Conservation (phyloP, 2,797 vertebrate species). For the Paramormyrops hopkinsi region DNA sequence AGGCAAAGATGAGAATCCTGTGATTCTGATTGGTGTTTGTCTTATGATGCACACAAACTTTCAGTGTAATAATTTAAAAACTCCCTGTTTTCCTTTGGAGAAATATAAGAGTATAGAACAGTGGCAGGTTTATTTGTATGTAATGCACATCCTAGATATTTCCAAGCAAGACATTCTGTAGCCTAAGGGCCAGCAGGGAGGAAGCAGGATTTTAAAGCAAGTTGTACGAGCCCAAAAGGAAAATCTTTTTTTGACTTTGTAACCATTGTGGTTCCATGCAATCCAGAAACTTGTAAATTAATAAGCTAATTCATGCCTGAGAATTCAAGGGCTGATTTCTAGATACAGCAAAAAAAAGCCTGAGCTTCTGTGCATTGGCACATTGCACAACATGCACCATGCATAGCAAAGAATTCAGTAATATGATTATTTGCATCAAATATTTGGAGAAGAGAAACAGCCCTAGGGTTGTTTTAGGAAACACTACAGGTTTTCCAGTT, state of each 20-base stretch:
- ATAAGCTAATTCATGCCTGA: background rate
- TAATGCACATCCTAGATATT: background rate
- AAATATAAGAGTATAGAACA: background rate
- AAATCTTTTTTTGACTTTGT: background rate
- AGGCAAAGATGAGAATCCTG: background rate
- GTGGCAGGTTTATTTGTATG: background rate
- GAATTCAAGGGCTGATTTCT: background rate
- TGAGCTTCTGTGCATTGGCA: background rate
- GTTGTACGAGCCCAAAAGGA: background rate
- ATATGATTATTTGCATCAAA: background rate
- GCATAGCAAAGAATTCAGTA: background rate
- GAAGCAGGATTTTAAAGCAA: background rate
- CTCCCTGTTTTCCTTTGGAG: background rate
- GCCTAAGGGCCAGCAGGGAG: background rate
- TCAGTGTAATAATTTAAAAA: background rate
- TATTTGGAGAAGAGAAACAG: background rate
- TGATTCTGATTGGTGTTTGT: slow-evolving; percentile 29
- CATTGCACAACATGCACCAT: background rate
- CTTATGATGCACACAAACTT: slow-evolving; percentile 25
- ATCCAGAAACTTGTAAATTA: background rate
- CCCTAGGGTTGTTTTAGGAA: background rate
- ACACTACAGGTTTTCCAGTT: background rate
- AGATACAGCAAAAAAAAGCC: background rate
- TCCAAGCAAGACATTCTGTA: background rate
- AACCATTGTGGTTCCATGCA: background rate